Conservation (phyloP, 23 tunicate species). For the Trididemnum clinides region DNA sequence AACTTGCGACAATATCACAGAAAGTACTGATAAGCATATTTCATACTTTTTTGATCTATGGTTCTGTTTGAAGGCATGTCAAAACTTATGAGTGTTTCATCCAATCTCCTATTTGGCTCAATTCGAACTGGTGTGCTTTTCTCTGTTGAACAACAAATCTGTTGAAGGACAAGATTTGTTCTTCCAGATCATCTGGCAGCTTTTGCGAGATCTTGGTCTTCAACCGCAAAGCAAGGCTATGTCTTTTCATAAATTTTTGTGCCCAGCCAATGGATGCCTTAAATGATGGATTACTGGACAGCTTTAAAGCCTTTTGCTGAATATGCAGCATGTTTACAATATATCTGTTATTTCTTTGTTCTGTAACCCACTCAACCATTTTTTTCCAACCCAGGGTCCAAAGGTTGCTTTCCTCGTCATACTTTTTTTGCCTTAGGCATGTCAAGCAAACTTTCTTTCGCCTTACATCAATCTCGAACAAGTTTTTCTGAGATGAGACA, state of each 20-base stretch:
- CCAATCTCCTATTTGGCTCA: background rate
- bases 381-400: conserved; percentile 4
- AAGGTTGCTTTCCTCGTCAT: conserved; percentile 4
- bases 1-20: no score
- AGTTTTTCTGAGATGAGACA: background rate
- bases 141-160: conserved; percentile 1
- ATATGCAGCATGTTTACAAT: conserved; percentile 15
- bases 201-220: background rate
- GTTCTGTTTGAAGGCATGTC: background rate
- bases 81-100: background rate
- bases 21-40: background rate
- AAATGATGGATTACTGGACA: conserved; percentile 11
- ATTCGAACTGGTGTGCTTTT: background rate
- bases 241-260: conserved; percentile 4
- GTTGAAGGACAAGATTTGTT: background rate
- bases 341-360: background rate
- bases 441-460: conserved; percentile 7
- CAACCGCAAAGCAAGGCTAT: background rate
- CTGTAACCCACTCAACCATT: conserved; percentile 9
- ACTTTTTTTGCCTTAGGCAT: background rate
- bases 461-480: background rate
- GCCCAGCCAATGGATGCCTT: conserved; percentile 8
- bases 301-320: conserved; percentile 3
- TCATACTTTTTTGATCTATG: background rate
- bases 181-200: conserved; percentile 24